phyloP scores from a whole-genome alignment of 2,888 invertebrate species.

The Stenchaetothrips biformis region DNA sequence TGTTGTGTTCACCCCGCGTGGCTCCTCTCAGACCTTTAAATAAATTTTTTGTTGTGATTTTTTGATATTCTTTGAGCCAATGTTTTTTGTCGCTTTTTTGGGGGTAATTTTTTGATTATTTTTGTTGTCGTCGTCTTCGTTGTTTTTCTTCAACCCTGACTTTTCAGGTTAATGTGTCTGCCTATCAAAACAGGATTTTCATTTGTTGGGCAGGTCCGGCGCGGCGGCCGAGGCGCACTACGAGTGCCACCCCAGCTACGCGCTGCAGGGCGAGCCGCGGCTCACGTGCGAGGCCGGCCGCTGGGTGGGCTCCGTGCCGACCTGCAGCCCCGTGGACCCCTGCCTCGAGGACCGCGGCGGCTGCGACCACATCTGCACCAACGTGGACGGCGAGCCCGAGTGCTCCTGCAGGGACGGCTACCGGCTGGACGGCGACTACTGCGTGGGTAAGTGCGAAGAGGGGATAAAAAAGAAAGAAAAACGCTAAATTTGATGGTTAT shows the following conservation, averaged over 20 bases:
- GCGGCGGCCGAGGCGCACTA: conserved; percentile 7
- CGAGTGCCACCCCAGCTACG: conserved; percentile 8
- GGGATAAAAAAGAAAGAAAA: no score
- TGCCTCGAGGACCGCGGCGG: conserved; percentile 19
- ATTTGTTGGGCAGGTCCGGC: neutral
- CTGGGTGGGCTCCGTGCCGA: neutral
- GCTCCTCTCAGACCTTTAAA: no score
- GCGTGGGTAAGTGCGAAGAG: conserved; percentile 5
- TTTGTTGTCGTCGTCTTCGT: no score
- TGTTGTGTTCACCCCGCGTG: no score
- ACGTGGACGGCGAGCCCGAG: conserved; percentile 6
- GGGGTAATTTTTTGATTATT: no score
- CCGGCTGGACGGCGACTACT: conserved; percentile 14
- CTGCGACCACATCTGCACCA: conserved; percentile 24
- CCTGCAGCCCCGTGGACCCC: conserved; percentile 4
- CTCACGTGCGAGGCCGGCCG: neutral
- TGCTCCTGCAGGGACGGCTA: conserved; percentile 17
- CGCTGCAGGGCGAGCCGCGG: neutral
- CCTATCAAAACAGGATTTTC: no score
- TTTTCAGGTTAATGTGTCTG: no score
- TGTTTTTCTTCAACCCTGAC: no score
- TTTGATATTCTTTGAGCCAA: no score
- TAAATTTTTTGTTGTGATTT: no score
- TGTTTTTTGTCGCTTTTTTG: no score
- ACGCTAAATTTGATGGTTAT: no score